Evolutionary conservation across 2,113 vertebrate species (phyloP), one percentile per base, ranked within the genome.

Genomic region (Nymphicus hollandicus): DNA sequence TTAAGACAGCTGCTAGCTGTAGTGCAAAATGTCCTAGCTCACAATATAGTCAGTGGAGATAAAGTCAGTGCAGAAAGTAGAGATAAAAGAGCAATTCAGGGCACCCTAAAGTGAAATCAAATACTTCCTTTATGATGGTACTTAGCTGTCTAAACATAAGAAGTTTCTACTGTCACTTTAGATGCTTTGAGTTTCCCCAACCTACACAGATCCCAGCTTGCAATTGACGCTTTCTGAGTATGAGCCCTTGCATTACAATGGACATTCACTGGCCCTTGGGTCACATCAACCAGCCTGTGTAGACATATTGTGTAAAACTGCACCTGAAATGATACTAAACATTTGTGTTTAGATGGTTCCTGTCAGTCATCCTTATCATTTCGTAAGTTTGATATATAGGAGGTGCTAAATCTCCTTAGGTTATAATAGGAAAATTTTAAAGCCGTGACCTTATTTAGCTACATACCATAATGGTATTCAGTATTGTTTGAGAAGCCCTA

Each of bases 141-240:
- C 39, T 95, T 80, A 23, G 9, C 20, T 50, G 23, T 44, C 16
- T 60, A 71, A 91, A 70, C 63, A 6, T 44, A 52, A 35, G 13
- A 52, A 35, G 13, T 55, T 80, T 72, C 55, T 55, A 31, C 4
- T 50, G 11, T 43, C 37, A 10, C 17, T 78, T 85, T 7, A 49
- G 17, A 56, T 47, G 4, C 8, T 64, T 65, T 72, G 25, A 64
- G 6, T 64, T 86, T 29, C n/a, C 2, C 12, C 43, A 82, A 1
- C 4, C 19, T 50, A 41, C 43, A 49, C 5, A 77, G 10, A 53
- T 44, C 53, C 15, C 11, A 55, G 2, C 4, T 91, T 86, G 18
- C 12, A 73, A 7, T 10, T 14, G 28, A 28, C 0, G 0, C 9
- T n/a, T n/a, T n/a, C n/a, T 29, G 15, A 64, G 6, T 58, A 22